These are phyloP conservation scores for Diadema setosum DNA, from an alignment of 35 echinoderm and acorn worm species.

Conservation along the genomic window DNA sequence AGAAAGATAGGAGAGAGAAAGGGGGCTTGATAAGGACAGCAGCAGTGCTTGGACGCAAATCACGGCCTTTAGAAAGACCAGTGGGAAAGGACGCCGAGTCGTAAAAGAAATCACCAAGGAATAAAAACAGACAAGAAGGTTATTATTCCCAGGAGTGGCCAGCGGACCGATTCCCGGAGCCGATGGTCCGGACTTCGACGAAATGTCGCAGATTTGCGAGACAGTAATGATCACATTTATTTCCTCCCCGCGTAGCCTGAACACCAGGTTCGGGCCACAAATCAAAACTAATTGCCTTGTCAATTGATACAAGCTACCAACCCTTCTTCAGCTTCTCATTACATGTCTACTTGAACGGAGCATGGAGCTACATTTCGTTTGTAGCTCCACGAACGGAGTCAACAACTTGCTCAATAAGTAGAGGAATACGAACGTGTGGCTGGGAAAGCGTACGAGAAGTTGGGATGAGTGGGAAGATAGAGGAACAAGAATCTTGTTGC, in stretches of 20 bases:
- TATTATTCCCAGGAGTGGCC: neutral
- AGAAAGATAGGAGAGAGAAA: too few species aligned
- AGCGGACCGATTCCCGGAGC: neutral
- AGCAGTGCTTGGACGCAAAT: too few species aligned
- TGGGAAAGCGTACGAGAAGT: neutral
- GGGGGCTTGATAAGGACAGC: too few species aligned
- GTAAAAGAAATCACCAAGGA: too few species aligned
- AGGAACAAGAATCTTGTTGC: too few species aligned
- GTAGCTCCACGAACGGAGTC: neutral
- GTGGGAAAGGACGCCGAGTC: too few species aligned
- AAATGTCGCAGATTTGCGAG: neutral
- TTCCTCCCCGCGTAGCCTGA: neutral
- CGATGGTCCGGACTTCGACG: neutral
- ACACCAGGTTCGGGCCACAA: slow-evolving; percentile 1
- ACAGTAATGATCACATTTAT: slow-evolving; percentile 18
- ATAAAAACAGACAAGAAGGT: neutral
- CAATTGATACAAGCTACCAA: too few species aligned
- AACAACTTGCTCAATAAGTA: neutral
- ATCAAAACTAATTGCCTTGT: slow-evolving; percentile 26
- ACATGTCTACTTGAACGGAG: too few species aligned
- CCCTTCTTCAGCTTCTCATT: too few species aligned
- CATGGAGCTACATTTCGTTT: neutral
- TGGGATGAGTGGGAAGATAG: neutral
- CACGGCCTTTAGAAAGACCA: too few species aligned
- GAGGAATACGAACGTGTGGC: neutral